Evolutionary conservation across 1,140 invertebrate species (phyloP).

Genomic region (Temnothorax nylanderi): DNA sequence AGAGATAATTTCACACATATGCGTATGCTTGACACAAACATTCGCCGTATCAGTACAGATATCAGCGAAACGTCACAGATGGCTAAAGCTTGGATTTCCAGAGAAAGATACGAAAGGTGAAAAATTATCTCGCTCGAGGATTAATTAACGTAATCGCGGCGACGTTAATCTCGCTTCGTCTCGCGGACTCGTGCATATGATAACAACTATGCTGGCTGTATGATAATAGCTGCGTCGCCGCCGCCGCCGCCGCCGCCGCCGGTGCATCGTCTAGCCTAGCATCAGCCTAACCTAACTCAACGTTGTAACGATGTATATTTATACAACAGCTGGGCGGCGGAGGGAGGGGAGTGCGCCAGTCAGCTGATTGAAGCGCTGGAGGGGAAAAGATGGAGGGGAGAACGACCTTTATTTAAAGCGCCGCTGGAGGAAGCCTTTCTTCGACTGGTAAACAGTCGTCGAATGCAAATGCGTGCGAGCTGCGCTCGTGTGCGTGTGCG

Average conservation of each 20-base stretch:
- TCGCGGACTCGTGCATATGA: background rate
- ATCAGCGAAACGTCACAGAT: background rate
- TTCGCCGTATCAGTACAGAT: background rate
- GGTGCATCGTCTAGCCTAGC: slow-evolving; percentile 76
- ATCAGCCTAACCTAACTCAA: slow-evolving; percentile 77
- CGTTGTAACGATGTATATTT: slow-evolving; percentile 82
- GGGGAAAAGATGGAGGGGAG: slow-evolving; percentile 79
- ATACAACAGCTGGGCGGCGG: slow-evolving; percentile 78
- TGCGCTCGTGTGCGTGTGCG: slow-evolving; percentile 5
- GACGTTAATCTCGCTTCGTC: background rate
- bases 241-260: slow-evolving; percentile 39
- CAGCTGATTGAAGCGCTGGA: slow-evolving; percentile 82
- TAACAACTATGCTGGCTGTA: slow-evolving; percentile 31
- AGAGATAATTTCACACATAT: slow-evolving; percentile 22
- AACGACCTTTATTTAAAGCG: slow-evolving; percentile 82
- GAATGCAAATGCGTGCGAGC: slow-evolving; percentile 69
- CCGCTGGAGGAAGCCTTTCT: slow-evolving; percentile 79
- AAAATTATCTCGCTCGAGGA: slow-evolving; percentile 7
- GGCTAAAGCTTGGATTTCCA: background rate
- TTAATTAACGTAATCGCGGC: slow-evolving; percentile 37
- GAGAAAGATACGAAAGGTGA: background rate
- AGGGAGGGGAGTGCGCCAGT: slow-evolving; percentile 74
- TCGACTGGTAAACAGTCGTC: slow-evolving; percentile 74
- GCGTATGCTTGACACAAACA: background rate
- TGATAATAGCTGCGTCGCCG: slow-evolving; percentile 65